Base-by-base conservation (phyloP, 2,113 vertebrate genomes). In the Rhizomys pruinosus region DNA sequence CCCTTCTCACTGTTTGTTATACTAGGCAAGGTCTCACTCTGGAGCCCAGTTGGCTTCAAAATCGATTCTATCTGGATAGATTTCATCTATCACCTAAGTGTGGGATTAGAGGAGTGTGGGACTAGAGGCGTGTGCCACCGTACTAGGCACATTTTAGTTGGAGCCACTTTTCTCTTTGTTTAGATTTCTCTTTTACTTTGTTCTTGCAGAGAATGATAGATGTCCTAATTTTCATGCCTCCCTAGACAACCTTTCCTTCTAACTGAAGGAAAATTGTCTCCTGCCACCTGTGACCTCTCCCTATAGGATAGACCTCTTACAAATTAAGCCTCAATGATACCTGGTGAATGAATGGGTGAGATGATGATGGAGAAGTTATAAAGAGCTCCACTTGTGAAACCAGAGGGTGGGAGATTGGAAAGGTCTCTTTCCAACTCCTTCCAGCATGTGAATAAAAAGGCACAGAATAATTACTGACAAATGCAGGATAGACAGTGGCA, bases 391-490 rank as follows among this genome's bases (percentile, higher is more conserved):
- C 47, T 22, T 61, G 1, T 39, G 13, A 68, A 44, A 39, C 10
- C 19, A 13, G 66, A 63, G 68, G 15, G 32, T 0, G 63, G 19
- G 39, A 32, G 63, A 34, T 3, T 25, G 10, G 34, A 11, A 7
- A 23, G 68, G 4, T 34, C 20, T 44, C 20, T 39, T 63, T 72
- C 22, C 11, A 39, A 20, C 25, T 27, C 42, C 66, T 76, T 44
- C n/a, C 39, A 39, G 19, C 16, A 22, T 3, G 3, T n/a, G 44
- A 66, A 44, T n/a, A 57, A 55, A 88, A 44, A 86, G 42, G 7
- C 10, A 7, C 15, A 5, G n/a, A 1, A 23, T 17, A 39, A 19
- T 7, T 22, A n/a, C 20, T 42, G 7, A 9, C 0, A 1, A 68
- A 81, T 32, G 2, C 61, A 25, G 25, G 20, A 7, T 19, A 61